Conservation (phyloP, 2,113 vertebrate genomes). For the Paramormyrops kingsleyae region DNA sequence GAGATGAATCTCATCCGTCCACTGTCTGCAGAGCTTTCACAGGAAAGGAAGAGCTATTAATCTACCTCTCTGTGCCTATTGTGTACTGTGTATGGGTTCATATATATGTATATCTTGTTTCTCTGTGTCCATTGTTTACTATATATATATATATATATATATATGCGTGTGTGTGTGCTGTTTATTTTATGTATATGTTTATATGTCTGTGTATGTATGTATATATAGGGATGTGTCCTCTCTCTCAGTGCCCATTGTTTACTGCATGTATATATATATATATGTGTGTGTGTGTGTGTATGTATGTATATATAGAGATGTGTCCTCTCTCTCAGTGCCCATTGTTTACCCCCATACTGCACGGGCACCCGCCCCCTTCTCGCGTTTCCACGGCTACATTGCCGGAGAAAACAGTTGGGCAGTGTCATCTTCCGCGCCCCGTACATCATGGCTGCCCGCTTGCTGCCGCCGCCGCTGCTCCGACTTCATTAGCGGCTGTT, state of each 20-base stretch:
- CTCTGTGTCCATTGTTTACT: not conserved
- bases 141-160: not conserved
- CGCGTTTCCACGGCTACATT: slow-evolving; percentile 60
- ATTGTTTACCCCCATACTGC: slow-evolving; percentile 54
- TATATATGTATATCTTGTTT: not conserved
- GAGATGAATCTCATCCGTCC: not conserved
- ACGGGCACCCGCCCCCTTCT: slow-evolving; percentile 54
- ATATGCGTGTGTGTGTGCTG: not conserved
- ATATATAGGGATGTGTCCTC: not conserved
- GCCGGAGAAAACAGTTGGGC: slow-evolving; percentile 56
- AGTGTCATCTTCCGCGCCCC: slow-evolving; percentile 63
- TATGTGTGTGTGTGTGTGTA: not conserved
- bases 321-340: not conserved
- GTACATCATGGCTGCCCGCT: slow-evolving; percentile 62
- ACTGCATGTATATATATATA: not conserved
- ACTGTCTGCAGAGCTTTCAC: not conserved
- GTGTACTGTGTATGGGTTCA: not conserved
- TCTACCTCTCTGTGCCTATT: not conserved
- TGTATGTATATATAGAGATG: not conserved
- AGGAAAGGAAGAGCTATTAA: not conserved
- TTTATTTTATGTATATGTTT: not conserved
- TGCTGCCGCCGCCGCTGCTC: slow-evolving; percentile 29
- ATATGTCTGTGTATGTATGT: not conserved
- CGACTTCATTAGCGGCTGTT: slow-evolving; percentile 69
- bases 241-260: not conserved